Base-by-base conservation (phyloP, 2,113 vertebrate species). In the Miniopterus natalensis region DNA sequence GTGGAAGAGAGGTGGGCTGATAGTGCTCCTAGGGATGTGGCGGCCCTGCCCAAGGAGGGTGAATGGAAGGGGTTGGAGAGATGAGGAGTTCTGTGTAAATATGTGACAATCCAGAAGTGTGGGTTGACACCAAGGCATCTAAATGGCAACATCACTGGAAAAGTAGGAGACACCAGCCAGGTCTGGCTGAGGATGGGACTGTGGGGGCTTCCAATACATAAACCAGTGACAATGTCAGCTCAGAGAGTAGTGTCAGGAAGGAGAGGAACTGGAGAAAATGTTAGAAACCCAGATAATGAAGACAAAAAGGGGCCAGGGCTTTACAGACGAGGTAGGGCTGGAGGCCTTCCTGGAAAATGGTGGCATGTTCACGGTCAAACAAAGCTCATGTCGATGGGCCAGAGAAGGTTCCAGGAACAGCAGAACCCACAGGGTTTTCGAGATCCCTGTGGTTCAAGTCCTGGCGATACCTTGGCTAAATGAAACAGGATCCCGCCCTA, bases 11-110 rank as follows among this genome's bases (percentile, higher is more conserved):
- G 18, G 3, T 18, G 3, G 8, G 13, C 47, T 12, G 10, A 17
- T 0, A 8, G 0, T 4, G 17, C n/a, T 6, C 3, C 21, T 1
- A 3, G 1, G 0, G 12, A 18, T 21, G 25, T 1, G 3, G 13
- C 29, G 0, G 0, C 13, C 21, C 6, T 40, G 11, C 10, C 6
- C 9, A 0, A 0, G 2, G 17, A 3, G 0, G 7, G 8, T 18
- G 2, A 0, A 15, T 2, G 21, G 23, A 25, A 0, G 1, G 9
- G 2, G 8, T 0, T 5, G n/a, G 36, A 12, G 15, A 31, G 55
- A 4, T 0, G 11, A 31, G 5, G 20, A 17, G 12, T 59, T 53
- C 7, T 13, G 6, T 13, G 53, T 42, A 63, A 57, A 45, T 8
- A n/a, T 6, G 3, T 45, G 40, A 31, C 5, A 2, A 29, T 10